These are phyloP conservation scores for Caranx ignobilis DNA, from an alignment of 2,113 vertebrate genomes.

Conservation along the genomic window DNA sequence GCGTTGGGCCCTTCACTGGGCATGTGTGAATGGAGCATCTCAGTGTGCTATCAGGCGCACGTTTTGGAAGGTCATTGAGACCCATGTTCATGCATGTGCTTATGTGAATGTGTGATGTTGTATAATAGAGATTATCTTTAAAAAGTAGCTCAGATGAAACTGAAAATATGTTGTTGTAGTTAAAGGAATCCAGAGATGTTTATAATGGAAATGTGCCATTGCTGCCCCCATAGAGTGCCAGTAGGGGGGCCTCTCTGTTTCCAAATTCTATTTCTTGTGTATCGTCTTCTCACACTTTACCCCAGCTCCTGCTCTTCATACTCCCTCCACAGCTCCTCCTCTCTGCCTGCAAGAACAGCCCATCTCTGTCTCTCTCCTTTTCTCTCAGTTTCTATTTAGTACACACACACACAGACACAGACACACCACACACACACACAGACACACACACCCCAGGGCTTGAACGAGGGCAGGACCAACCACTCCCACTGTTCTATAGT, in stretches of 20 bases:
- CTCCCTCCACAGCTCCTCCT: slow-evolving; percentile 60
- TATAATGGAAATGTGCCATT: slow-evolving; percentile 49
- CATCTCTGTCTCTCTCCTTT: slow-evolving; percentile 51
- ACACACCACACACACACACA: slow-evolving; percentile 23
- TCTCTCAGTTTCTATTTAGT: slow-evolving; percentile 47
- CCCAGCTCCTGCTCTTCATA: slow-evolving; percentile 40
- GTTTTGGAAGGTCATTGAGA: not conserved
- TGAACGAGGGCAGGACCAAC: slow-evolving; percentile 65
- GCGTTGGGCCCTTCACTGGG: slow-evolving; percentile 38
- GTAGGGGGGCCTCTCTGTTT: slow-evolving; percentile 85
- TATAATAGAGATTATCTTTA: not conserved
- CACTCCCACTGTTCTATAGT: slow-evolving; percentile 85
- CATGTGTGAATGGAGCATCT: slow-evolving; percentile 27
- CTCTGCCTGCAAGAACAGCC: slow-evolving; percentile 53
- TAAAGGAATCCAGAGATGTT: slow-evolving; percentile 3
- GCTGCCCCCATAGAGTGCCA: slow-evolving; percentile 72
- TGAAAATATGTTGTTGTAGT: not conserved
- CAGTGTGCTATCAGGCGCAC: not conserved
- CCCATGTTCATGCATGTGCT: not conserved
- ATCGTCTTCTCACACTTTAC: slow-evolving; percentile 67
- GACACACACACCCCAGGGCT: slow-evolving; percentile 38
- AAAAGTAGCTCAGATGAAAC: not conserved
- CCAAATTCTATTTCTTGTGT: slow-evolving; percentile 59
- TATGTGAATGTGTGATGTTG: not conserved
- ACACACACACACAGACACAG: slow-evolving; percentile 37